Evolutionary conservation across 2,888 invertebrate species (phyloP).

Genomic region (Brenthis hecate): DNA sequence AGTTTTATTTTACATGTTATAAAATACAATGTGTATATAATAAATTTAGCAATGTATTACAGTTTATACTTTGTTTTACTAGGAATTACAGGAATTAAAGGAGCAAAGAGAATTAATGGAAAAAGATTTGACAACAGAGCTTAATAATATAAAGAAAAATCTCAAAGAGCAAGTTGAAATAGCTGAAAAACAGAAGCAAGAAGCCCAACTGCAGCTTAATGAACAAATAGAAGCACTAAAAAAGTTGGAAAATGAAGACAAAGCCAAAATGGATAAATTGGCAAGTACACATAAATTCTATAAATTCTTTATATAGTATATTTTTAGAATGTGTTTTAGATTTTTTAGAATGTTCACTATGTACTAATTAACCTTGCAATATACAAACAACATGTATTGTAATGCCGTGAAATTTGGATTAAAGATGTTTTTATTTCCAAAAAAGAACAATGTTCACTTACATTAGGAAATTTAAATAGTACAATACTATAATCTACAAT

Average conservation of each 20-base stretch:
- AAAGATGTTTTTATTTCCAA: no score
- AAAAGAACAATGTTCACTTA: no score
- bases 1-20: no score
- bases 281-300: conserved; percentile 43
- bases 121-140: conserved; percentile 61
- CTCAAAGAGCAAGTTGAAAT: conserved; percentile 66
- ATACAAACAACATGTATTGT: not conserved
- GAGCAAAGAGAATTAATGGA: conserved; percentile 65
- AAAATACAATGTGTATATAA: not conserved
- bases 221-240: conserved; percentile 65
- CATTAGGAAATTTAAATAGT: no score
- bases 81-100: conserved; percentile 68
- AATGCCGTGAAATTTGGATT: no score
- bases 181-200: conserved; percentile 65
- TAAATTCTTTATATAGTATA: not conserved
- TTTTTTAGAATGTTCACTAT: not conserved
- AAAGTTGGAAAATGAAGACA: conserved; percentile 65
- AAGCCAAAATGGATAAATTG: conserved; percentile 63
- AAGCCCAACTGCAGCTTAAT: conserved; percentile 60
- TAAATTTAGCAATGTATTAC: conserved; percentile 9
- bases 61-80: conserved; percentile 21
- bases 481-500: no score
- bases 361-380: not conserved
- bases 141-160: conserved; percentile 63
- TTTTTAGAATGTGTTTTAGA: not conserved